phyloP scores from a whole-genome alignment of 2,888 invertebrate species.

The Microctonus aethiopoides region DNA sequence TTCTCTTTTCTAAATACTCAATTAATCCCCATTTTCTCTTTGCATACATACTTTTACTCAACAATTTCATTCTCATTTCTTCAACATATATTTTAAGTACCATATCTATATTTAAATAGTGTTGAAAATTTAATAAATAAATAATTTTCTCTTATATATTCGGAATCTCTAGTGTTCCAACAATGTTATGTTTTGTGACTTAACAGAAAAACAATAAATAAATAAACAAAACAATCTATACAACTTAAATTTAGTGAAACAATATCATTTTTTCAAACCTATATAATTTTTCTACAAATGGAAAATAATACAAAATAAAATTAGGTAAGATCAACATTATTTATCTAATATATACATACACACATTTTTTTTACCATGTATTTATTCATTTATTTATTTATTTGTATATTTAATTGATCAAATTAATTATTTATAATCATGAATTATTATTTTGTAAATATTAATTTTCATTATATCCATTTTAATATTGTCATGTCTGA shows the following conservation, averaged over 20 bases:
- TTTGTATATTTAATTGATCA: neutral
- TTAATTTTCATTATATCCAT: neutral
- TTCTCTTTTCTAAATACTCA: slow-evolving; percentile 1
- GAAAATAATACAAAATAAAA: too few species aligned
- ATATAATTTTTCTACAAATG: too few species aligned
- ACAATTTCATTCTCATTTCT: neutral
- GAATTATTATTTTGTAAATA: too few species aligned
- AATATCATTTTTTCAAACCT: neutral
- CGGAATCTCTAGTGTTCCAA: neutral
- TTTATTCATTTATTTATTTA: neutral
- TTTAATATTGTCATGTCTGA: neutral
- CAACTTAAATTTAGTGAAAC: neutral
- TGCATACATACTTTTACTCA: neutral
- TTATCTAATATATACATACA: too few species aligned
- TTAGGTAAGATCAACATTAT: too few species aligned
- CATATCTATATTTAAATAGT: neutral
- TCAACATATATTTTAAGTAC: neutral
- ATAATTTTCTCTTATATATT: too few species aligned
- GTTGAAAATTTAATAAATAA: too few species aligned
- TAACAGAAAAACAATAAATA: neutral
- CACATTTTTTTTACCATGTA: neutral
- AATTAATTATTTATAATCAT: neutral
- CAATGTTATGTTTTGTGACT: neutral
- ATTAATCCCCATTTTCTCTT: slow-evolving; percentile 8
- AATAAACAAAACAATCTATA: neutral